Evolutionary conservation across 2,888 invertebrate genomes (phyloP).

Genomic region (Apamea sordens): DNA sequence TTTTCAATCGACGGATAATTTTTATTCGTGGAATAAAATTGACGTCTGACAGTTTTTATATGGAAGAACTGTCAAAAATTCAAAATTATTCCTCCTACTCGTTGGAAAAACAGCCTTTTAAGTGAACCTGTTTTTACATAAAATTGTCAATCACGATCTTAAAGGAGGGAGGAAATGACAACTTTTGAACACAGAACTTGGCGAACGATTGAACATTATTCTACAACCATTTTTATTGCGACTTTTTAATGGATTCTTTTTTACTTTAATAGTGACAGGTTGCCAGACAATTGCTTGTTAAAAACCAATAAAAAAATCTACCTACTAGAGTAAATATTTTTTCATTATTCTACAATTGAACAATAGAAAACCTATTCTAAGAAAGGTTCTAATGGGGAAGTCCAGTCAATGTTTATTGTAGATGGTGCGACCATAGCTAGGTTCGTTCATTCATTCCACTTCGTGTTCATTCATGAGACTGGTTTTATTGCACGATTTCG

Average conservation of each 20-base stretch:
- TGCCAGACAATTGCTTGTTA: background rate
- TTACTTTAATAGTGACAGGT: background rate
- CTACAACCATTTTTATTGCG: background rate
- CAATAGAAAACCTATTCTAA: slow-evolving; percentile 1
- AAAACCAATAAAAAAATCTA: background rate
- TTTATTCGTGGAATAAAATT: too few relatives aligned
- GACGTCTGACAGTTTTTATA: too few relatives aligned
- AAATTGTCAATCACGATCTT: background rate
- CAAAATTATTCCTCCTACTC: too few relatives aligned
- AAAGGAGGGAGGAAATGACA: background rate
- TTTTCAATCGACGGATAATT: too few relatives aligned
- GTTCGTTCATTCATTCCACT: background rate
- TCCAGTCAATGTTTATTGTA: background rate
- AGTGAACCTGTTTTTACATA: background rate
- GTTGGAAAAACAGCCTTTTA: too few relatives aligned
- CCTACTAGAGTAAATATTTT: background rate
- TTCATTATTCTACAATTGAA: background rate
- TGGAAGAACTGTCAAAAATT: too few relatives aligned
- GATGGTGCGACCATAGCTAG: background rate
- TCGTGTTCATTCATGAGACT: background rate
- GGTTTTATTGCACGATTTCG: background rate
- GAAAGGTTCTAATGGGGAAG: background rate
- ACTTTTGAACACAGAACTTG: background rate
- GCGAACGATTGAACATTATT: background rate
- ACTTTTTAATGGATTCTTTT: background rate